phyloP scores from a whole-genome alignment of 2,888 invertebrate species.

The Lochmaea capreae region DNA sequence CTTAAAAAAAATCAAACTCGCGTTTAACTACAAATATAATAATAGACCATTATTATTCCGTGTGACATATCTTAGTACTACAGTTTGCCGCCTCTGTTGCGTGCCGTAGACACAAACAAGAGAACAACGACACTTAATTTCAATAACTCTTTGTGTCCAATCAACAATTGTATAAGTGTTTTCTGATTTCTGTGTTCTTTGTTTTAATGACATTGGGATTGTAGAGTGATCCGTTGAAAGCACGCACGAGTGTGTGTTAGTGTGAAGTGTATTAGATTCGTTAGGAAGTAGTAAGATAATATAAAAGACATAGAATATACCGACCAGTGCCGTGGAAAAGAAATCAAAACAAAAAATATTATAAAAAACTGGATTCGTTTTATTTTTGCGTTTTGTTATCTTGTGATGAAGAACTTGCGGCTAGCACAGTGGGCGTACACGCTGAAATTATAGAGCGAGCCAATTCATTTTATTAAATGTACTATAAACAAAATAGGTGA shows the following conservation, averaged over 20 bases:
- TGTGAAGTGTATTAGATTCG: slow-evolving; percentile 8
- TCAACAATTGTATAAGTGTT: slow-evolving; percentile 39
- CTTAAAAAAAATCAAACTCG: slow-evolving; percentile 11
- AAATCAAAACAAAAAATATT: too few species aligned
- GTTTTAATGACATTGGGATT: slow-evolving; percentile 3
- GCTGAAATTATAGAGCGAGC: too few species aligned
- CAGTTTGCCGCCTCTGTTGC: slow-evolving; percentile 21
- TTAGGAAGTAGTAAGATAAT: not conserved
- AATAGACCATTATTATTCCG: slow-evolving; percentile 7
- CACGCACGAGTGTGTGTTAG: slow-evolving; percentile 18
- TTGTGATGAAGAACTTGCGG: too few species aligned
- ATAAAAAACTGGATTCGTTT: too few species aligned
- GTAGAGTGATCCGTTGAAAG: slow-evolving; percentile 12
- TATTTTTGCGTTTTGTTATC: too few species aligned
- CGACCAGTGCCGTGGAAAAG: too few species aligned
- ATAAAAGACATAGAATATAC: too few species aligned
- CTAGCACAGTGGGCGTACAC: too few species aligned
- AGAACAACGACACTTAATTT: slow-evolving; percentile 31
- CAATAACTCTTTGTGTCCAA: slow-evolving; percentile 40
- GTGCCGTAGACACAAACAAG: slow-evolving; percentile 30
- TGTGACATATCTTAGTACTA: slow-evolving; percentile 12
- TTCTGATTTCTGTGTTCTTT: slow-evolving; percentile 19
- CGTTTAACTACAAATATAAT: slow-evolving; percentile 14
- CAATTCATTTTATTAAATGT: too few species aligned
- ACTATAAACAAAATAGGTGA: too few species aligned